Percentiles rank a stretch among this genome's conserved stretches.
Evolutionary conservation across 2,113 vertebrate species (phyloP).

Genomic region (Halcyon malimbica): DNA sequence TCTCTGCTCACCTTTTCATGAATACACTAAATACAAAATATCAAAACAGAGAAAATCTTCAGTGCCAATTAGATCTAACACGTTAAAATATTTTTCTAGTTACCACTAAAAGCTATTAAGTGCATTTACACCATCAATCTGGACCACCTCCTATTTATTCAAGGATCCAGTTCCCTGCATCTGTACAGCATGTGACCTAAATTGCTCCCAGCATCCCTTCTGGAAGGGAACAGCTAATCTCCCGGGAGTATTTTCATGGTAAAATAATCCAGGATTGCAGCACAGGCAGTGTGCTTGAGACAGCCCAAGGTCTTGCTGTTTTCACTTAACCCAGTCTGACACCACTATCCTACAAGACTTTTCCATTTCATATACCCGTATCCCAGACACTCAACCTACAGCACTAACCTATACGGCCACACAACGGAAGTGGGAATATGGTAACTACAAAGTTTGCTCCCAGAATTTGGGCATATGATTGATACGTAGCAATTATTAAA

Average conservation of each 20-base stretch:
- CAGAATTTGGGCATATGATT: not conserved
- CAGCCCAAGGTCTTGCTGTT: constrained; percentile 5
- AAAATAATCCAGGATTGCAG: constrained; percentile 51
- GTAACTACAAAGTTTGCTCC: not conserved
- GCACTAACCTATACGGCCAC: accelerated
- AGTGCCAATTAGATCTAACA: not conserved
- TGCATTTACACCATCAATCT: not conserved
- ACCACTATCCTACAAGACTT: not conserved
- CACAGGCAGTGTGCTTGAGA: not conserved
- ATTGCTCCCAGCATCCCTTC: not conserved
- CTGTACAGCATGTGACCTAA: not conserved
- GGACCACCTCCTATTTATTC: not conserved
- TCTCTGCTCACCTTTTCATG: not conserved
- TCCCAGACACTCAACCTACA: not conserved
- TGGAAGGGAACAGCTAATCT: constrained; percentile 62
- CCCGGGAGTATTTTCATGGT: not conserved
- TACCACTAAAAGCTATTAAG: not conserved
- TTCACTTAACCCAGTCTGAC: not conserved
- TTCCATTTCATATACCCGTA: not conserved
- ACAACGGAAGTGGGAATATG: accelerated
- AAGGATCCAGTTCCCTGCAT: not conserved
- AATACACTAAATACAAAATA: not conserved
- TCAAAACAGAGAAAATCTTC: not conserved
- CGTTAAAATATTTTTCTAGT: not conserved
- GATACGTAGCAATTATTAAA: accelerated